phyloP scores from a whole-genome alignment of 2,797 vertebrate genomes.

The Sandelia bainsii region DNA sequence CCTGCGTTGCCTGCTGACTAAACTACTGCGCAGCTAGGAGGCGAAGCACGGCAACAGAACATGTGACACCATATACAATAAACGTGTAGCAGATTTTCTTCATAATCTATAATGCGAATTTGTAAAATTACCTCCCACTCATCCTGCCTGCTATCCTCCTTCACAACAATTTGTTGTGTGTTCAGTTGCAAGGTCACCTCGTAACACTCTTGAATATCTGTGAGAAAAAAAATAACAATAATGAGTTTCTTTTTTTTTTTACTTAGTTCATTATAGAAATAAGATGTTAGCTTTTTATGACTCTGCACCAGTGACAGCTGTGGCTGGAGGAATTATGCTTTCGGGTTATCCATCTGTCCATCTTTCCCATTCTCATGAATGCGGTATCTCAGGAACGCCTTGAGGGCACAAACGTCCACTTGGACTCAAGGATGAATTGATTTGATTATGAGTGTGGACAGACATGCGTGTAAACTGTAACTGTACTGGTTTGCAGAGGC shows the following conservation, averaged over 20 bases:
- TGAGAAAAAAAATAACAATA: conserved; percentile 57
- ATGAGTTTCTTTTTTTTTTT: conserved; percentile 32
- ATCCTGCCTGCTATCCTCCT: conserved; percentile 73
- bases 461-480: too few species aligned
- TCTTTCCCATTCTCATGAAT: too few species aligned
- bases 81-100: conserved; percentile 55
- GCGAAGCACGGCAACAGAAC: conserved; percentile 8
- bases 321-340: too few species aligned
- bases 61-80: conserved; percentile 41
- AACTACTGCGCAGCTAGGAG: conserved; percentile 15
- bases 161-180: conserved; percentile 71
- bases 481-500: too few species aligned
- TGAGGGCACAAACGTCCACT: too few species aligned
- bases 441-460: too few species aligned
- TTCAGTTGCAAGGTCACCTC: conserved; percentile 86
- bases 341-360: too few species aligned
- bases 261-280: conserved; percentile 32
- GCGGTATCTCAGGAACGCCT: too few species aligned
- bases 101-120: conserved; percentile 51
- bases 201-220: conserved; percentile 90
- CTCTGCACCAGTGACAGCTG: too few species aligned
- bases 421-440: too few species aligned
- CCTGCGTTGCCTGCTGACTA: conserved; percentile 20
- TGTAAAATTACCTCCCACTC: conserved; percentile 79
- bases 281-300: neutral